Conservation (phyloP, 2,888 invertebrate species). For the Lamproptera curius region DNA sequence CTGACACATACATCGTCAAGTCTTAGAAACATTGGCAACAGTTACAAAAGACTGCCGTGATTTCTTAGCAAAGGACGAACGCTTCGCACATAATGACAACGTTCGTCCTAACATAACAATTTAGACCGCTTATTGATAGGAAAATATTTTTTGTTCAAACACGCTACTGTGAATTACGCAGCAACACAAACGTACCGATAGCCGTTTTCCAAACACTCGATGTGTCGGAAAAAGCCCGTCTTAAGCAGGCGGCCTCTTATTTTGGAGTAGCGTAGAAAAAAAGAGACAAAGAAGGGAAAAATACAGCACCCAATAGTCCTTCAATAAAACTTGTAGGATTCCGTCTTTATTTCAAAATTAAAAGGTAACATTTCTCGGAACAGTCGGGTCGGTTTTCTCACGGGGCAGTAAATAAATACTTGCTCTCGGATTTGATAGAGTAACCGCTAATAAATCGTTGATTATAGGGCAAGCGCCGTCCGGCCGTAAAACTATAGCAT, state of each 20-base stretch:
- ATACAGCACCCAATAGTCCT: constrained; percentile 55
- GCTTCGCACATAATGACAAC: constrained; percentile 4
- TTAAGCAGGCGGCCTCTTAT: constrained; percentile 29
- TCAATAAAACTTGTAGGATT: constrained; percentile 66
- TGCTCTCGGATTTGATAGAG: constrained; percentile 59
- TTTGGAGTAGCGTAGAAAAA: constrained; percentile 47
- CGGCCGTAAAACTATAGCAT: constrained; percentile 59
- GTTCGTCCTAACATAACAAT: constrained; percentile 47
- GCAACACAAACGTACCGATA: constrained; percentile 33
- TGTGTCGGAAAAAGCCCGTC: constrained; percentile 36
- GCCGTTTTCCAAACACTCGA: constrained; percentile 44
- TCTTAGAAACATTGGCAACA: not conserved
- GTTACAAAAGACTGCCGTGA: not conserved
- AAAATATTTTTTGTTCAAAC: constrained; percentile 29
- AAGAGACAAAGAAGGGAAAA: constrained; percentile 34
- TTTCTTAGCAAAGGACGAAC: not conserved
- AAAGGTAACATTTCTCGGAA: constrained; percentile 67
- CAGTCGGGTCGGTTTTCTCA: constrained; percentile 55
- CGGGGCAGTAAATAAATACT: constrained; percentile 46
- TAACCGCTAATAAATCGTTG: constrained; percentile 68
- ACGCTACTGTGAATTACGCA: constrained; percentile 49
- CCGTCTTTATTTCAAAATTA: constrained; percentile 69
- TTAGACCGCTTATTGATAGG: constrained; percentile 26
- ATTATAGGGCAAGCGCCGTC: constrained; percentile 66
- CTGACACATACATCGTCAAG: no score